Evolutionary conservation across 2,113 vertebrate species (phyloP), one percentile per base, ranked within the genome.

Genomic region (Oreocharis arfaki): DNA sequence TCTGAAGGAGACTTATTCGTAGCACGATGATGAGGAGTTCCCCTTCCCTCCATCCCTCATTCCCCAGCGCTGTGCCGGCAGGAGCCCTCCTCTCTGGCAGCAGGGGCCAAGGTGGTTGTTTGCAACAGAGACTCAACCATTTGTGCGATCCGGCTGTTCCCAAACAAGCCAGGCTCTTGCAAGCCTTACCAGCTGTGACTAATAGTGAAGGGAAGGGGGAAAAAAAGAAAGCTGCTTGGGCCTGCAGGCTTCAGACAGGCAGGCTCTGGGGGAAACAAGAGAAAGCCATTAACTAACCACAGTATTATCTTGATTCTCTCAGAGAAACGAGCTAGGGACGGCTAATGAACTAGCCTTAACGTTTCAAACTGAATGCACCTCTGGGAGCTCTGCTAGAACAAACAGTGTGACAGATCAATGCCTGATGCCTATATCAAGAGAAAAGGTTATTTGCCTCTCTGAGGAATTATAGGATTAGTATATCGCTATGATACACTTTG

Each of bases 241-340:
- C 97, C 98, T 98, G 97, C 97, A 98, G 98, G 97, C 98, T 98
- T 99, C 98, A 99, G 99, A 99, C 98, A 98, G 98, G 97, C 98
- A 96, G 98, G 97, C 99, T 99, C 99, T 98, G 94, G 99, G 99
- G 99, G 98, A 99, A 99, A 99, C 98, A 98, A 98, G 98, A 99
- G 98, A 99, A 99, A 99, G 98, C 99, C 99, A 99, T 99, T 99
- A 99, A 99, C 98, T 99, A 99, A 99, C 98, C 98, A 98, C 99
- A 99, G 98, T 98, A 99, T 99, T 99, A 99, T 98, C 98, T 98
- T 98, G 98, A 99, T 99, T 99, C 99, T 99, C 98, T 99, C 96
- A 92, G 98, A 99, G 98, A 98, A 98, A 98, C 98, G 98, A 98
- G 98, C 98, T 97, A 97, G 98, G 98, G 98, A 98, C 93, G 97